phyloP scores from a whole-genome alignment of 2,888 invertebrate genomes.

The Carabus problematicus region DNA sequence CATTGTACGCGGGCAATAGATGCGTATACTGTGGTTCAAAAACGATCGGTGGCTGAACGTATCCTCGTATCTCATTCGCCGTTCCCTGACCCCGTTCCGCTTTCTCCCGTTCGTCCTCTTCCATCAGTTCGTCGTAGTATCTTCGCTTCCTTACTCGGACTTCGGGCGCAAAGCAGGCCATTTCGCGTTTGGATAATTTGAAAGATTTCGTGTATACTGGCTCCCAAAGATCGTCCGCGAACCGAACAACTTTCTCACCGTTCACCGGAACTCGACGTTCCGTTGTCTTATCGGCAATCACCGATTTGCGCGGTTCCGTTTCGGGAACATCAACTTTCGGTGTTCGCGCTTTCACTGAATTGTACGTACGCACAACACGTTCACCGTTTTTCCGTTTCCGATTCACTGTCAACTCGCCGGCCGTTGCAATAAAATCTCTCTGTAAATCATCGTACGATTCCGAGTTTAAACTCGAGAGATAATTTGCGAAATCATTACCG shows the following conservation, averaged over 20 bases:
- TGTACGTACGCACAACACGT: conserved; percentile 20
- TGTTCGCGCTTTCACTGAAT: conserved; percentile 18
- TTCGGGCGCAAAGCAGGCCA: conserved; percentile 15
- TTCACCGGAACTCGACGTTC: conserved; percentile 29
- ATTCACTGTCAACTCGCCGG: not conserved
- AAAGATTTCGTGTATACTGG: conserved; percentile 10
- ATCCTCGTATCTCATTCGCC: not conserved
- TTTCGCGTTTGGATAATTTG: conserved; percentile 19
- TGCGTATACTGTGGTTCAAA: not conserved
- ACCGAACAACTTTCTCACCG: conserved; percentile 28
- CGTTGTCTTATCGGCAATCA: conserved; percentile 8
- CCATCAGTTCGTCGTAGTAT: not conserved
- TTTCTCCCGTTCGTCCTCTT: not conserved
- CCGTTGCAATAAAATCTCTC: conserved; percentile 1
- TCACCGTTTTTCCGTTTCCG: conserved; percentile 24
- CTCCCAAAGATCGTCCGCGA: conserved; percentile 17
- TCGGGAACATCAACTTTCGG: conserved; percentile 12
- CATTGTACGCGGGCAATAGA: not conserved
- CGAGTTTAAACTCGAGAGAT: conserved; percentile 10
- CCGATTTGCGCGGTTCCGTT: conserved; percentile 8
- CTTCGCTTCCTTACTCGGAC: conserved; percentile 9
- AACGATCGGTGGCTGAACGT: not conserved
- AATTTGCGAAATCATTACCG: conserved; percentile 25
- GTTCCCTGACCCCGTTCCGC: not conserved
- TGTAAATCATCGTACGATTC: conserved; percentile 13